A percentile compares a stretch with the other conserved stretches of the same genome.
Evolutionary conservation across 2,113 vertebrate species (phyloP).

Genomic region (Bostrychus sinensis): DNA sequence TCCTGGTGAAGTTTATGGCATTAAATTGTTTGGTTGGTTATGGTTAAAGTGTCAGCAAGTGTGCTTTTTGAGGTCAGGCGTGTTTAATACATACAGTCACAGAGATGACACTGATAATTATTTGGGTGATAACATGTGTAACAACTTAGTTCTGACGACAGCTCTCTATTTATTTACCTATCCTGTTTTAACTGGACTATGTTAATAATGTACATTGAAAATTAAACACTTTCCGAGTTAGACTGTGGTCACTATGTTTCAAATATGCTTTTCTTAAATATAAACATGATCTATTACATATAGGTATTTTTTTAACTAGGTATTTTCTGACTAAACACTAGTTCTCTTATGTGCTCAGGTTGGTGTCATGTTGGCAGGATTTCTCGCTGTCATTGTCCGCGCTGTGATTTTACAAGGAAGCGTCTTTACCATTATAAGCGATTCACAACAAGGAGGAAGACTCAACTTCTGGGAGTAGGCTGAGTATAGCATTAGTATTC

Average conservation of each 20-base stretch:
- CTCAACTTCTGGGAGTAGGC: slow-evolving; percentile 87
- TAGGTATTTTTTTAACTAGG: no score
- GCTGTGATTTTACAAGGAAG: slow-evolving; percentile 81
- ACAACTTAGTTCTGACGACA: no score
- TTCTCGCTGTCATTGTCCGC: slow-evolving; percentile 85
- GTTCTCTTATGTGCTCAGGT: slow-evolving; percentile 50
- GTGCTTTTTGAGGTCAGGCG: neutral
- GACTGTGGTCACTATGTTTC: no score
- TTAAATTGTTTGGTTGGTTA: neutral
- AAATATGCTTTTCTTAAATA: no score
- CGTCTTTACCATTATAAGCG: slow-evolving; percentile 78
- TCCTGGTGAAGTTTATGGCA: neutral
- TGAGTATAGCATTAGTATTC: slow-evolving; percentile 65
- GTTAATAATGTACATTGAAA: no score
- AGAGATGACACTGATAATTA: neutral
- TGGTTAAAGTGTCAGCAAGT: neutral
- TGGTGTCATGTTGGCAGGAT: slow-evolving; percentile 88
- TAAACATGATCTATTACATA: no score
- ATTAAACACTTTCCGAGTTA: no score
- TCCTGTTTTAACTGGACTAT: no score
- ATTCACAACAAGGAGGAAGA: slow-evolving; percentile 84
- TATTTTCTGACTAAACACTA: neutral
- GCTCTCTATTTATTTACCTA: no score
- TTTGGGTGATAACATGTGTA: no score
- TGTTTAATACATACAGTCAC: neutral